These are phyloP conservation scores for Temnothorax unifasciatus DNA, from an alignment of 2,888 invertebrate genomes.

Conservation along the genomic window DNA sequence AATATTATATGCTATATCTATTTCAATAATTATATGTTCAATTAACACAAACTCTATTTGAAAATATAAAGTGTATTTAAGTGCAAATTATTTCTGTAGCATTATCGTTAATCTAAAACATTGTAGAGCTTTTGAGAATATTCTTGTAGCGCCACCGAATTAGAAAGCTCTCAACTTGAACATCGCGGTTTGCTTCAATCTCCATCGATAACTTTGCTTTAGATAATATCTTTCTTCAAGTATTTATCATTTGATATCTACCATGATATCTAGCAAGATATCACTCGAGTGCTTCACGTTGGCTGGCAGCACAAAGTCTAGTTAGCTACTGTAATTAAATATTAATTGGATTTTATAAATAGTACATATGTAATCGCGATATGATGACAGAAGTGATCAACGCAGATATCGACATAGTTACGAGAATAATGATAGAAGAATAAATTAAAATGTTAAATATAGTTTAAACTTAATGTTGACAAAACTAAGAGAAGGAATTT, in stretches of 20 bases:
- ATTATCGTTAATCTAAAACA: background rate
- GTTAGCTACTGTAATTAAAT: background rate
- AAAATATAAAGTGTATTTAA: background rate
- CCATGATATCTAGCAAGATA: background rate
- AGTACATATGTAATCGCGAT: background rate
- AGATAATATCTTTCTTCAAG: slow-evolving; percentile 8
- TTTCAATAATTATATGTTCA: background rate
- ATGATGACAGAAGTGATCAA: background rate
- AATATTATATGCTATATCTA: background rate
- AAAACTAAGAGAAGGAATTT: background rate
- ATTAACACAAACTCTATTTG: background rate
- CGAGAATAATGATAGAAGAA: background rate
- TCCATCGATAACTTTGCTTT: slow-evolving; percentile 62
- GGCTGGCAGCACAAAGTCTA: slow-evolving; percentile 69
- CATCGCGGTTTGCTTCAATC: background rate
- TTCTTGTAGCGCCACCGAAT: slow-evolving; percentile 68
- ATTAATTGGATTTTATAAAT: background rate
- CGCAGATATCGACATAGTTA: background rate
- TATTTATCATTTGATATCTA: slow-evolving; percentile 43
- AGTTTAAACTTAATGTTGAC: background rate
- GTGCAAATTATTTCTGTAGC: background rate
- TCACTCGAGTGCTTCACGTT: slow-evolving; percentile 50
- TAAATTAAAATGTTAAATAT: background rate
- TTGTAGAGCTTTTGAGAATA: slow-evolving; percentile 26
- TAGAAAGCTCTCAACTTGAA: slow-evolving; percentile 46